Base-by-base conservation (phyloP, 2,113 vertebrate genomes). In the Pollachius pollachius region DNA sequence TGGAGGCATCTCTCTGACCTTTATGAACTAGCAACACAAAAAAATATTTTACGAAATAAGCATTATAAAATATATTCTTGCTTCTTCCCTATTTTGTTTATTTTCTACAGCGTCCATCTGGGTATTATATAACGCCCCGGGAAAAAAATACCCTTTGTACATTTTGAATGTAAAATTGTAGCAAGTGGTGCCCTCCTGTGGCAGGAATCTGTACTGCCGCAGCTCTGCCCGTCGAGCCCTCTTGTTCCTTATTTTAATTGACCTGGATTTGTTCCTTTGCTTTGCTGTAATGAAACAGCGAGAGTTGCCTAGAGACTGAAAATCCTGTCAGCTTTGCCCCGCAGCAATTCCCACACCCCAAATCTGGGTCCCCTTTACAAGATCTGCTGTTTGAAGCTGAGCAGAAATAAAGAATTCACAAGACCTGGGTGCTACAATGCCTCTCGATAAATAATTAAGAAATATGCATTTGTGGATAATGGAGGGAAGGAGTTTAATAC, bases 221-320 rank as follows among this genome's bases (percentile, higher is more conserved):
- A 19, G 72, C 74, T 77, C 17, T 3, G 64, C 48, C 67, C 71
- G 65, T 68, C 71, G 71, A 63, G 25, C 68, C 76, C 73, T 82
- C 85, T 79, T 72, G 69, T 76, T 81, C 80, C 81, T 84, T 83
- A 75, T 81, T 90, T 85, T 87, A 89, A 90, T 88, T 92, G 89
- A 90, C 91, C 90, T 91, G 90, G 85, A 92, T 92, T 87, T 88
- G 86, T 89, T 85, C 80, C 79, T 85, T 85, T 89, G 82, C 81
- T 85, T 84, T 76, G 77, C 86, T 81, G 83, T 88, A 88, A 89
- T 85, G 83, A 92, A 90, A 88, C 85, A 83, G 81, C 25, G 71
- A 65, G 73, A 81, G 73, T 79, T 68, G 87, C 85, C 89, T 84
- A 64, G 87, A 89, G 88, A 92, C 81, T 64, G 77, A 81, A 75